phyloP scores from a whole-genome alignment of 2,888 invertebrate genomes.

The Plebejus anna region DNA sequence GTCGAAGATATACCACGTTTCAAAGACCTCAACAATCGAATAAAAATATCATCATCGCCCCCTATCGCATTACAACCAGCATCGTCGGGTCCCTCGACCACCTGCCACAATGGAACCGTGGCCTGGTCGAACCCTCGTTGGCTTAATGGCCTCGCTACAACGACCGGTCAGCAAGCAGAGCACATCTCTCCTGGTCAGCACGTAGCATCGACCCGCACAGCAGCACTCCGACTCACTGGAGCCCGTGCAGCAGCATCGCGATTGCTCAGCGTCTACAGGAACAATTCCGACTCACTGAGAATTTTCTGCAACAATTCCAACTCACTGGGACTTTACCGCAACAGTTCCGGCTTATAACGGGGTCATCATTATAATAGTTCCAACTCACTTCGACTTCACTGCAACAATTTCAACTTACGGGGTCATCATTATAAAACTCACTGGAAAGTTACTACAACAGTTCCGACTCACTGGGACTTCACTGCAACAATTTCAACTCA shows the following conservation, averaged over 20 bases:
- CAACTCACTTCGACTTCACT: neutral
- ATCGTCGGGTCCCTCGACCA: neutral
- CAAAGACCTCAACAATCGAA: neutral
- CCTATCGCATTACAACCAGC: neutral
- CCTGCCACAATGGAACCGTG: neutral
- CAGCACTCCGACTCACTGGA: neutral
- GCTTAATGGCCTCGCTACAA: neutral
- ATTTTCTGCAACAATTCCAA: neutral
- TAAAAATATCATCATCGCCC: neutral
- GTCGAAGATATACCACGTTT: neutral
- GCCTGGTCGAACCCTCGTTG: neutral
- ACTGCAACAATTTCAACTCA: neutral
- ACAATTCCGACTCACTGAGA: neutral
- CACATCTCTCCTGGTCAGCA: neutral
- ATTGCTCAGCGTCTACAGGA: neutral
- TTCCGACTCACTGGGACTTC: neutral
- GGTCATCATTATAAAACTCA: neutral
- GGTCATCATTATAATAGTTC: neutral
- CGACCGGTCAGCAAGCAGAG: neutral
- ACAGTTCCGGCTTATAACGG: neutral
- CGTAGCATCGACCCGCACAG: neutral
- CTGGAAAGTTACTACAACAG: neutral
- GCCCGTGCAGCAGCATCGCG: neutral
- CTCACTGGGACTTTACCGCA: no score
- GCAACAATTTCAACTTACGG: neutral